Percentiles rank a stretch among this genome's conserved stretches.
phyloP scores from a whole-genome alignment of 2,113 vertebrate genomes.

The Datnioides undecimradiatus region DNA sequence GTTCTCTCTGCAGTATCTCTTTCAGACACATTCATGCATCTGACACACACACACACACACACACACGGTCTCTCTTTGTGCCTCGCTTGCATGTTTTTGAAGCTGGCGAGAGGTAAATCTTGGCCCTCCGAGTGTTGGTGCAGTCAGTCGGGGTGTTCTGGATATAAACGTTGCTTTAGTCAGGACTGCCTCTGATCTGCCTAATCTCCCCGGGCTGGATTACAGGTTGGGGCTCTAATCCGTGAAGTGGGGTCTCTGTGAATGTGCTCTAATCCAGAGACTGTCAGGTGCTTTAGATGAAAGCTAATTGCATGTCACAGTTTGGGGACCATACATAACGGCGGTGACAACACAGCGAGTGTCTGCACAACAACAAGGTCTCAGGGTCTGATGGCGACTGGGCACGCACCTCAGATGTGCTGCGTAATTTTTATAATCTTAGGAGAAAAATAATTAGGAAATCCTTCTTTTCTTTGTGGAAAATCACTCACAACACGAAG shows the following conservation, averaged over 20 bases:
- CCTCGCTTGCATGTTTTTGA: conserved; percentile 48
- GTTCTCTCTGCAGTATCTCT: conserved; percentile 54
- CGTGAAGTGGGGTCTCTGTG: conserved; percentile 72
- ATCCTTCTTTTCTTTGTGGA: conserved; percentile 19
- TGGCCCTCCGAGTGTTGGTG: conserved; percentile 64
- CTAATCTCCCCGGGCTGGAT: conserved; percentile 79
- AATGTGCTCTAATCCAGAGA: conserved; percentile 77
- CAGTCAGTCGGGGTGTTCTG: conserved; percentile 66
- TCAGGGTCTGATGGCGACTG: conserved; percentile 45
- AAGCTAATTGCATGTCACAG: conserved; percentile 83
- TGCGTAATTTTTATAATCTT: conserved; percentile 46
- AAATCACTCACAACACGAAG: conserved; percentile 41
- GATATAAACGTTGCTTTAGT: conserved; percentile 74
- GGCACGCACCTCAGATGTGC: conserved; percentile 31
- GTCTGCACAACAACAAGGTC: conserved; percentile 57
- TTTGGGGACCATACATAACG: conserved; percentile 61
- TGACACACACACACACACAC: background rate
- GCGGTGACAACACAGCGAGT: conserved; percentile 57
- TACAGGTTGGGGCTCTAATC: conserved; percentile 83
- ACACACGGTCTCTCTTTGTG: conserved; percentile 40
- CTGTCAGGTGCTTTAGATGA: conserved; percentile 81
- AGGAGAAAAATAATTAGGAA: conserved; percentile 32
- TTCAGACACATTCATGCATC: conserved; percentile 41
- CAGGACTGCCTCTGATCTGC: conserved; percentile 79
- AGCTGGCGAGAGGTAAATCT: conserved; percentile 65